These are phyloP conservation scores for Digitonthophagus gazella DNA, from an alignment of 2,888 invertebrate genomes.

Conservation along the genomic window DNA sequence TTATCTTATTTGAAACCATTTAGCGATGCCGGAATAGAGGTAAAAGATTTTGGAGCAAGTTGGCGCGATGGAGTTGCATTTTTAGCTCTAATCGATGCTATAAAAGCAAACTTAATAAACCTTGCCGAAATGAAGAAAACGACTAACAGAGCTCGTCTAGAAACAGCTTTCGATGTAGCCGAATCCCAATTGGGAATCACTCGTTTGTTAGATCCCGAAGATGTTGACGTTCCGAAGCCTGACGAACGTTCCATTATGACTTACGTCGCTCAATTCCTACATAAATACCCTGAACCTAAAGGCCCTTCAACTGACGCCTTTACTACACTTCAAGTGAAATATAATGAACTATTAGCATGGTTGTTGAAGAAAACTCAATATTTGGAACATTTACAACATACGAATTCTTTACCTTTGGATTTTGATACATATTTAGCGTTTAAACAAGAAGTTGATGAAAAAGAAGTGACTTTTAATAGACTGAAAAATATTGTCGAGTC, in stretches of 20 bases:
- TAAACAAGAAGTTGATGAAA: conserved; percentile 73
- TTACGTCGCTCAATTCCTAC: conserved; percentile 95
- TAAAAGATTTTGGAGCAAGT: conserved; percentile 90
- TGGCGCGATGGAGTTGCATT: conserved; percentile 97
- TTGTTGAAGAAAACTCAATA: conserved; percentile 73
- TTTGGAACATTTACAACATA: conserved; percentile 74
- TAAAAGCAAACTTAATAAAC: conserved; percentile 89
- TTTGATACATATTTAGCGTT: conserved; percentile 80
- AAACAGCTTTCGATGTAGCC: conserved; percentile 91
- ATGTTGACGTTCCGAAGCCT: conserved; percentile 92
- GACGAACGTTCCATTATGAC: conserved; percentile 99
- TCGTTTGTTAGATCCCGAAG: conserved; percentile 88
- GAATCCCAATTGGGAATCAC: conserved; percentile 90
- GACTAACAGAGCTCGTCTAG: conserved; percentile 79
- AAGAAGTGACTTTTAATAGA: conserved; percentile 70
- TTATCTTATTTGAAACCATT: conserved; percentile 32
- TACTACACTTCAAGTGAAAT: conserved; percentile 77
- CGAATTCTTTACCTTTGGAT: conserved; percentile 71
- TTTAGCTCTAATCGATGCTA: conserved; percentile 91
- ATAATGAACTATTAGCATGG: conserved; percentile 79
- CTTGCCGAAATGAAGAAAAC: conserved; percentile 75
- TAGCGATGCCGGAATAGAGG: conserved; percentile 83
- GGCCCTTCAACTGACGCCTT: conserved; percentile 71
- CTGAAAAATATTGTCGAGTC: conserved; percentile 77
- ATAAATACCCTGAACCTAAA: conserved; percentile 89